phyloP scores from a whole-genome alignment of 1,140 invertebrate species.

The Battus philenor region DNA sequence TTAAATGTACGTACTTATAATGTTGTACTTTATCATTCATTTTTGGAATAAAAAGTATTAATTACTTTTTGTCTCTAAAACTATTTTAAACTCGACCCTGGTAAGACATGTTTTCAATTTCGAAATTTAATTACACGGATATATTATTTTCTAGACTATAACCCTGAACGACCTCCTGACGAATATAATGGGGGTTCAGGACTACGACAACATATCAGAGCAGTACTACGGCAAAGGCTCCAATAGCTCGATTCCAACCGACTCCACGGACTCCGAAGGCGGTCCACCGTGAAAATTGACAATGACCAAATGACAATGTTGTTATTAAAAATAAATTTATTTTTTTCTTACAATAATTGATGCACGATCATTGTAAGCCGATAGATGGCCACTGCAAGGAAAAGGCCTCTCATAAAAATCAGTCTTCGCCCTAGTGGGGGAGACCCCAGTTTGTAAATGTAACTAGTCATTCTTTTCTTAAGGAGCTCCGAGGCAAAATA shows the following conservation, averaged over 20 bases:
- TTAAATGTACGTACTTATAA: too few species aligned
- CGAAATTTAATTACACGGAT: too few species aligned
- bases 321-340: not conserved
- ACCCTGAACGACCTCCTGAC: slow-evolving; percentile 38
- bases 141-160: slow-evolving; percentile 47
- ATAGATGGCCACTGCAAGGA: too few species aligned
- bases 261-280: slow-evolving; percentile 27
- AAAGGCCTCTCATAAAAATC: not conserved
- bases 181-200: slow-evolving; percentile 48
- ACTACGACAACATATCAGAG: slow-evolving; percentile 40
- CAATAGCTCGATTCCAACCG: slow-evolving; percentile 26
- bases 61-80: too few species aligned
- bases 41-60: too few species aligned
- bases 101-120: too few species aligned
- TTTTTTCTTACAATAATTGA: not conserved
- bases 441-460: not conserved
- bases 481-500: too few species aligned
- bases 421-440: not conserved
- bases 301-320: not conserved
- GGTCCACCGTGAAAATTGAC: slow-evolving; percentile 10
- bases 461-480: too few species aligned
- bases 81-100: too few species aligned
- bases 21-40: too few species aligned
- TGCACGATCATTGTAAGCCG: too few species aligned
- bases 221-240: slow-evolving; percentile 33